A percentile compares a stretch with the other conserved stretches of the same genome.
Evolutionary conservation across 2,113 vertebrate species (phyloP).

Genomic region (Nibea albiflora): DNA sequence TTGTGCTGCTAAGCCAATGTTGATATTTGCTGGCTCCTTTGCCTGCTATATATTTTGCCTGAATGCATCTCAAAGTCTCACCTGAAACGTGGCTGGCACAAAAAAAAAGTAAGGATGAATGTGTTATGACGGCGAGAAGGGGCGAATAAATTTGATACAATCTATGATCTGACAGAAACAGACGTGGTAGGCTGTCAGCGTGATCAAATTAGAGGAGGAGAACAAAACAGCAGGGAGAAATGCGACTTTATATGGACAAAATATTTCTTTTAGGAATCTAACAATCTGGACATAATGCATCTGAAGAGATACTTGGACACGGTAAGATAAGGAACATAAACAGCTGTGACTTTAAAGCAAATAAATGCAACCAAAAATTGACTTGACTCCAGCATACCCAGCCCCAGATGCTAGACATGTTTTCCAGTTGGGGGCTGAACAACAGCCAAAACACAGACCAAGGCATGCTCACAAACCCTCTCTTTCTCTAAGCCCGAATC

Average conservation of each 20-base stretch:
- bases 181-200: background rate
- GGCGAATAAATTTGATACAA: conserved; percentile 16
- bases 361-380: conserved; percentile 66
- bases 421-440: conserved; percentile 71
- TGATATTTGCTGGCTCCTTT: conserved; percentile 63
- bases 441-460: conserved; percentile 69
- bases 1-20: conserved; percentile 49
- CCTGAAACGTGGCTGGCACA: conserved; percentile 37
- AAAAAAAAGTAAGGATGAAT: conserved; percentile 11
- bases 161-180: conserved; percentile 22
- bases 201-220: background rate
- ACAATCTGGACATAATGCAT: conserved; percentile 30
- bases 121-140: conserved; percentile 2
- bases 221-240: conserved; percentile 26
- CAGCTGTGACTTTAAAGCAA: conserved; percentile 63
- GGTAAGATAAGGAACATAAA: conserved; percentile 57
- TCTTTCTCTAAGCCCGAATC: conserved; percentile 31
- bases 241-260: conserved; percentile 57
- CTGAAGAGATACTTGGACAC: conserved; percentile 49
- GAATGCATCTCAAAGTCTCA: conserved; percentile 42
- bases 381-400: conserved; percentile 43
- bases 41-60: conserved; percentile 50
- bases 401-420: conserved; percentile 73
- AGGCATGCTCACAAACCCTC: conserved; percentile 28
- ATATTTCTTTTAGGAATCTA: conserved; percentile 48